Evolutionary conservation across 92 coral and sea anemone species (phyloP), one percentile per base, ranked within the genome.

Genomic region (Phenganax marumi): DNA sequence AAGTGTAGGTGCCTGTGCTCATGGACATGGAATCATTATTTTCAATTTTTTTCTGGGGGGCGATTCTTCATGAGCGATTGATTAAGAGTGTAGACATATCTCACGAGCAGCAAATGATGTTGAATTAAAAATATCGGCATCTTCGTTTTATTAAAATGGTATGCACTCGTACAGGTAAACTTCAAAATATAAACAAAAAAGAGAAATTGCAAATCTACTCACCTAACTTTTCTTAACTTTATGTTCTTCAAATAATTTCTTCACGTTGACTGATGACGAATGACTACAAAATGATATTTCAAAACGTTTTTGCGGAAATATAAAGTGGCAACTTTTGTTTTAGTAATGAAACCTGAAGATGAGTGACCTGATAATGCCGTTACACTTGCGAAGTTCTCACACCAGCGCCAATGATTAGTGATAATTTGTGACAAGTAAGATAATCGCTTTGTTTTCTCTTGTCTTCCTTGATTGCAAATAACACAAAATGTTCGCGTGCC

Each of bases 301-400:
- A 46, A 76, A 55, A 54, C 13, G 23, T 0, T 54, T 18, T 51
- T 48, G 21, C 23, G 68, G 25, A 76, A 54, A 76, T 76, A 76
- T 76, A 76, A 76, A 76, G 68, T 47, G 25, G 16, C 25, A 76
- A 55, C 81, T 76, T 56, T 76, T 76, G 81, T 76, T 76, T 76
- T 76, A 76, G 69, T 76, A 55, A 76, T 76, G 81, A 76, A 76
- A 62, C 46, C 4, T 52, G 9, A 24, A 76, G 81, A 76, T 76
- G 43, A 0, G 57, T 55, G 51, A 76, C 25, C 68, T 54, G 81
- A 76, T 76, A 76, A 39, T 39, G 49, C 64, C 52, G 21, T 56
- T 7, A 46, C 81, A 76, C 81, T 76, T 76, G 81, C 64, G 25
- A 76, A 50, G 55, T 76, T 76, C 81, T 76, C 81, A 76, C 81